Evolutionary conservation across 2,888 invertebrate species (phyloP).

Genomic region (Myopa testacea): DNA sequence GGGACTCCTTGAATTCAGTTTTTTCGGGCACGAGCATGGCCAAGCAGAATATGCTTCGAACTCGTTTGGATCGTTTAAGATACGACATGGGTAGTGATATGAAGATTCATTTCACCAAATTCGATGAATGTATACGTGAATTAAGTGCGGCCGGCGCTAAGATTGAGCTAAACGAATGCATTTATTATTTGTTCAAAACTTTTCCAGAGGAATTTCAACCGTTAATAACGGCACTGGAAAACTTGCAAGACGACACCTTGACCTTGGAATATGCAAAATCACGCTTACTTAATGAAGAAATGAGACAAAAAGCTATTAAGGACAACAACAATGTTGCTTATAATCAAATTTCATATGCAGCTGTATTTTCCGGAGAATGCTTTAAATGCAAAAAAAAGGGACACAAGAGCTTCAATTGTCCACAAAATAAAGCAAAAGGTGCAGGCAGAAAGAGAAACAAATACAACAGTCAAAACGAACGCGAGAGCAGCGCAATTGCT

Average conservation of each 20-base stretch:
- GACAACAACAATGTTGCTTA: neutral
- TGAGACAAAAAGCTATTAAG: constrained; percentile 27
- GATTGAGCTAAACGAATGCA: no score
- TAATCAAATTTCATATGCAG: no score
- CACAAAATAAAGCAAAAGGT: constrained; percentile 16
- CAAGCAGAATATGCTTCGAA: constrained; percentile 44
- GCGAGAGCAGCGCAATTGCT: constrained; percentile 5
- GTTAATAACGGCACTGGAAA: constrained; percentile 42
- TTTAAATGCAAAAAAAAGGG: constrained; percentile 35
- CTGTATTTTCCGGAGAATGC: no score
- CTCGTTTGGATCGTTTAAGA: no score
- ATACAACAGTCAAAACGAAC: neutral
- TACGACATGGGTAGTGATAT: no score
- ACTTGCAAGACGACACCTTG: constrained; percentile 39
- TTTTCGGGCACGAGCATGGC: constrained; percentile 42
- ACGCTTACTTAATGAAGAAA: constrained; percentile 38
- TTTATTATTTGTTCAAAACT: no score
- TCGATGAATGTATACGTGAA: no score
- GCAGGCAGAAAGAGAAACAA: neutral
- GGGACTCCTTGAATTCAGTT: neutral
- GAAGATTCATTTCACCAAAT: constrained; percentile 24
- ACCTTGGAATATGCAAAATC: constrained; percentile 40
- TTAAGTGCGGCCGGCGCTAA: no score
- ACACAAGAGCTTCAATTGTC: constrained; percentile 40
- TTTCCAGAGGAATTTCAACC: constrained; percentile 37